phyloP scores from a whole-genome alignment of 2,888 invertebrate genomes.

The Melangyna quadrimaculata region DNA sequence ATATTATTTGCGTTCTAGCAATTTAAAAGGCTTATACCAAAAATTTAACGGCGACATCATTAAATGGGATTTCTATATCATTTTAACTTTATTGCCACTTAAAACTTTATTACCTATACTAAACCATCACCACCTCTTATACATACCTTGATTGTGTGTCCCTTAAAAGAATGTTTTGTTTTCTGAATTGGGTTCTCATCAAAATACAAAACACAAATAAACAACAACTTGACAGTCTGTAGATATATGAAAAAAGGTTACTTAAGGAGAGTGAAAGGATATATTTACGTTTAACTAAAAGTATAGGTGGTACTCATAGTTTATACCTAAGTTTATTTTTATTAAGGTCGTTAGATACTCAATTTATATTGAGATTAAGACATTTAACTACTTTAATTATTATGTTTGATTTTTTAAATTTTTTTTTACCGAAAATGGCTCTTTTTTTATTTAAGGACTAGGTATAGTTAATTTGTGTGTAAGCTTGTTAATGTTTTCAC shows the following conservation, averaged over 20 bases:
- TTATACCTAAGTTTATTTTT: background rate
- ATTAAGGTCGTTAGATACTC: background rate
- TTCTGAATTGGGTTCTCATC: background rate
- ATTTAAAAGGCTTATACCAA: background rate
- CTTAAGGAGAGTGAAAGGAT: background rate
- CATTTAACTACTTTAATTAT: background rate
- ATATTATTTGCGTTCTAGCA: background rate
- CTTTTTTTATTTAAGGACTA: background rate
- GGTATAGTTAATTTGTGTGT: background rate
- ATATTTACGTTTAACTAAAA: background rate
- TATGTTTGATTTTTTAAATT: background rate
- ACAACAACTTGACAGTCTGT: background rate
- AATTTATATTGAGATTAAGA: constrained; percentile 9
- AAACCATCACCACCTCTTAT: background rate
- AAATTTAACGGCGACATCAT: constrained; percentile 1
- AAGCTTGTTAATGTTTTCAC: background rate
- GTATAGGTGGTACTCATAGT: too few species aligned
- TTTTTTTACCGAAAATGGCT: background rate
- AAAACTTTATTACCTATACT: background rate
- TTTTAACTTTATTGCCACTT: constrained; percentile 6
- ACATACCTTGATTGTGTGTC: background rate
- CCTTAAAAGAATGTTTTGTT: background rate
- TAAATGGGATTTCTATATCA: background rate
- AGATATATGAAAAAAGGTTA: background rate
- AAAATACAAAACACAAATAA: background rate